Evolutionary conservation across 1,140 invertebrate genomes (phyloP).

Genomic region (Riptortus pedestris): DNA sequence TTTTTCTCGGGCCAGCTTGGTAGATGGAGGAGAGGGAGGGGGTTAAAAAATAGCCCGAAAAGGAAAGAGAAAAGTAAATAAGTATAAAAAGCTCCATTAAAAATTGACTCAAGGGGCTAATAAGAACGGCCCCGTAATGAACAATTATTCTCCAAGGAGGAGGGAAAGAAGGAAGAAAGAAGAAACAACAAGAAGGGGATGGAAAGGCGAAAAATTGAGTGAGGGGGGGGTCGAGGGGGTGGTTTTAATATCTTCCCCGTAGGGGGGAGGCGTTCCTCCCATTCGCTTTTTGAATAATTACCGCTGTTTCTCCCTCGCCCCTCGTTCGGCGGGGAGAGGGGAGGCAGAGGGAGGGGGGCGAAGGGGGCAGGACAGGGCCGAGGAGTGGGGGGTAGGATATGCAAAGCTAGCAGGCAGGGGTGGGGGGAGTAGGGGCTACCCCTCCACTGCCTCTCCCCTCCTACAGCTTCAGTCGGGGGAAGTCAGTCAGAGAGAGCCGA

Average conservation of each 20-base stretch:
- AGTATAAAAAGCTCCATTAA: conserved; percentile 18
- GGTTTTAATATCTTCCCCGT: conserved; percentile 8
- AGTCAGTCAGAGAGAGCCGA: conserved; percentile 1
- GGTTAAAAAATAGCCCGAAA: neutral
- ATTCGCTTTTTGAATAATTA: conserved; percentile 14
- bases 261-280: neutral
- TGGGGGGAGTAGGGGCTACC: neutral
- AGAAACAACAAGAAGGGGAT: neutral
- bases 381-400: neutral
- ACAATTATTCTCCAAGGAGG: conserved; percentile 12
- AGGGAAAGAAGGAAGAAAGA: neutral
- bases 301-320: neutral
- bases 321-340: neutral
- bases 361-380: neutral
- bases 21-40: neutral
- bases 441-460: neutral
- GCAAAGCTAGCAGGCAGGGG: too few species aligned
- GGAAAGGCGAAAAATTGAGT: conserved; percentile 2
- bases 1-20: neutral
- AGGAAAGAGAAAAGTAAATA: conserved; percentile 13
- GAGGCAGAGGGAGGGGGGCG: neutral
- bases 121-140: conserved; percentile 13
- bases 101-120: conserved; percentile 17
- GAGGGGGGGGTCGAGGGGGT: neutral
- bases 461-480: conserved; percentile 1